phyloP scores from a whole-genome alignment of 1,140 invertebrate genomes.

The Drosophila varians region DNA sequence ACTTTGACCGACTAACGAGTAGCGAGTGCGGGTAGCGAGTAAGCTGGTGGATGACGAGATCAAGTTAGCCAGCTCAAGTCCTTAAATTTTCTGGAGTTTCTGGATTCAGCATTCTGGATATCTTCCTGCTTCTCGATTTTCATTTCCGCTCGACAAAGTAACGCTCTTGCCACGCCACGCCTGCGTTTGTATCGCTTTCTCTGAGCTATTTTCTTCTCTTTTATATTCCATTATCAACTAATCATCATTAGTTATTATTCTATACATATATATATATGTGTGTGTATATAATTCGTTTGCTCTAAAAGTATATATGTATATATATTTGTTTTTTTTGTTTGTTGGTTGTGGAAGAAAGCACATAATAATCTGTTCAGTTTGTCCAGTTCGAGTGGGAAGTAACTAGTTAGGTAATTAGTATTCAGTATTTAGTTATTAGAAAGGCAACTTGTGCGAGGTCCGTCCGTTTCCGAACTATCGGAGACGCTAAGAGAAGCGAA shows the following conservation, averaged over 20 bases:
- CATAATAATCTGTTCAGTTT: conserved; percentile 42
- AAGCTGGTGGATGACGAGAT: conserved; percentile 33
- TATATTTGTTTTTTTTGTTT: background rate
- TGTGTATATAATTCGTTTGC: conserved; percentile 7
- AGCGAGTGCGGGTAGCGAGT: conserved; percentile 45
- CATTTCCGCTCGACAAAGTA: conserved; percentile 47
- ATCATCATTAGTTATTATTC: background rate
- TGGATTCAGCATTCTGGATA: background rate
- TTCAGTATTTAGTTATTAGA: conserved; percentile 36
- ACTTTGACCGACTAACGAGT: conserved; percentile 74
- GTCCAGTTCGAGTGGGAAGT: conserved; percentile 59
- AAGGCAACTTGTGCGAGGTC: conserved; percentile 74
- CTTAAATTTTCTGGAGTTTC: conserved; percentile 23
- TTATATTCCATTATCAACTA: conserved; percentile 21
- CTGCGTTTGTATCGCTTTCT: conserved; percentile 24
- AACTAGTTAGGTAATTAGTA: conserved; percentile 43
- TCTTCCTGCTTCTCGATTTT: conserved; percentile 22
- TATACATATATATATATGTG: conserved; percentile 19
- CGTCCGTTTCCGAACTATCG: conserved; percentile 29
- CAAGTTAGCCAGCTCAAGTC: conserved; percentile 51
- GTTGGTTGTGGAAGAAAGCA: conserved; percentile 53
- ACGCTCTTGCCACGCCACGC: conserved; percentile 13
- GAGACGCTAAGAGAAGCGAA: conserved; percentile 19
- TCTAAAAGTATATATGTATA: conserved; percentile 17
- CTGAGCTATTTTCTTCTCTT: conserved; percentile 25